Conservation (phyloP, 2,113 vertebrate genomes). For the Hydrochoerus hydrochaeris region DNA sequence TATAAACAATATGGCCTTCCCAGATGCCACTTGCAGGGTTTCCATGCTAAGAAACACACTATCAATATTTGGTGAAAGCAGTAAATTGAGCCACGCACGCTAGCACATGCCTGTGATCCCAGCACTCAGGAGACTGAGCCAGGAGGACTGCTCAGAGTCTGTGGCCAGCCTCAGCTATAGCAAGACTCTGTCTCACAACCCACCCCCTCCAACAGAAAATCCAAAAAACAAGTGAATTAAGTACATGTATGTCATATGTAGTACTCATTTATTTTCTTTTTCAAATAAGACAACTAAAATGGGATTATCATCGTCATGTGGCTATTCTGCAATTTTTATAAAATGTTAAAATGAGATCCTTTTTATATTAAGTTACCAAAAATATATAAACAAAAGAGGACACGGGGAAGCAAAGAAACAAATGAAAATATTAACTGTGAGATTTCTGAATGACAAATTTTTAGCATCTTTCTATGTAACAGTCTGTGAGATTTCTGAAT, state of each 20-base stretch:
- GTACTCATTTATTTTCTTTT: neutral
- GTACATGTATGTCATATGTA: neutral
- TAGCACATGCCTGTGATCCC: neutral
- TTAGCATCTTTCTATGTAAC: neutral
- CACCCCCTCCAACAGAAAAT: neutral
- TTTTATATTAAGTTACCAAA: constrained; percentile 31
- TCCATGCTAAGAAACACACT: neutral
- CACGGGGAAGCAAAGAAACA: neutral
- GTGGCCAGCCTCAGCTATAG: neutral
- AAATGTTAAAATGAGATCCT: neutral
- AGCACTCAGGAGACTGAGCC: neutral
- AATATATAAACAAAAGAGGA: neutral
- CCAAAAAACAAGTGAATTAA: neutral
- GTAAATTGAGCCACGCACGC: neutral
- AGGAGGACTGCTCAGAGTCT: neutral
- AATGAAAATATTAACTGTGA: neutral
- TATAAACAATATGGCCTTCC: neutral
- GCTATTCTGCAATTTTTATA: neutral
- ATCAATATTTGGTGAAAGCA: neutral
- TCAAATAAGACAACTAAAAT: constrained; percentile 43
- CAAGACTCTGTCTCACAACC: neutral
- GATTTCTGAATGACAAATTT: neutral
- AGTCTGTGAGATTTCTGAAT: neutral
- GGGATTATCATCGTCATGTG: neutral
- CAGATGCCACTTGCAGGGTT: neutral